These are phyloP conservation scores for Desmophyllum pertusum DNA, from an alignment of 92 coral and sea anemone genomes.

Conservation along the genomic window DNA sequence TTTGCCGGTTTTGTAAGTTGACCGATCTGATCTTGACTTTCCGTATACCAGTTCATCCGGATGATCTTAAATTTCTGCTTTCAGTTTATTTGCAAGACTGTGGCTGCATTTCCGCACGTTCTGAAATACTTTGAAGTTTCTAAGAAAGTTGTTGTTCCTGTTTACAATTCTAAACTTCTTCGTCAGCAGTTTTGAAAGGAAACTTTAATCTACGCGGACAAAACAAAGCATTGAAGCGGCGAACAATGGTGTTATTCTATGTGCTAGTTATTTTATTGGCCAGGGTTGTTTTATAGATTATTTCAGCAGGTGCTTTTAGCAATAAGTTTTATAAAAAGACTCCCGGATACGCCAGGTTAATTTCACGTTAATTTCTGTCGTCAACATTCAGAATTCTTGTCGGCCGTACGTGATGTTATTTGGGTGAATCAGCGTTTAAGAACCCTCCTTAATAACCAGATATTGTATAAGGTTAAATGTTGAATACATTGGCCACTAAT, in stretches of 20 bases:
- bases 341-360: constrained; percentile 18
- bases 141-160: background rate
- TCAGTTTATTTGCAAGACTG: background rate
- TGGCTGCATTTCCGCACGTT: background rate
- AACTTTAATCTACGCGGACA: background rate
- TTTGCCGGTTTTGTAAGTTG: background rate
- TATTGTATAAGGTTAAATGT: constrained; percentile 52
- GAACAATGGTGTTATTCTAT: background rate
- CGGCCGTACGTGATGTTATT: constrained; percentile 37
- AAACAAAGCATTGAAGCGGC: background rate
- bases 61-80: background rate
- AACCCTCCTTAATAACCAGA: constrained; percentile 39
- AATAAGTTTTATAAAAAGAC: background rate
- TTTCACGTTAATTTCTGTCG: constrained; percentile 31
- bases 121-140: background rate
- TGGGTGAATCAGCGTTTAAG: background rate
- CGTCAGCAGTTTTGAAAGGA: background rate
- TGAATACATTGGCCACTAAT: constrained; percentile 54
- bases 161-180: background rate
- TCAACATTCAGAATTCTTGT: background rate
- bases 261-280: background rate
- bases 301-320: constrained; percentile 26
- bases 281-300: background rate
- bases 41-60: background rate
- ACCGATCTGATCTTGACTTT: background rate